Conservation (phyloP, 1,140 invertebrate genomes). For the Euglossa dilemma region DNA sequence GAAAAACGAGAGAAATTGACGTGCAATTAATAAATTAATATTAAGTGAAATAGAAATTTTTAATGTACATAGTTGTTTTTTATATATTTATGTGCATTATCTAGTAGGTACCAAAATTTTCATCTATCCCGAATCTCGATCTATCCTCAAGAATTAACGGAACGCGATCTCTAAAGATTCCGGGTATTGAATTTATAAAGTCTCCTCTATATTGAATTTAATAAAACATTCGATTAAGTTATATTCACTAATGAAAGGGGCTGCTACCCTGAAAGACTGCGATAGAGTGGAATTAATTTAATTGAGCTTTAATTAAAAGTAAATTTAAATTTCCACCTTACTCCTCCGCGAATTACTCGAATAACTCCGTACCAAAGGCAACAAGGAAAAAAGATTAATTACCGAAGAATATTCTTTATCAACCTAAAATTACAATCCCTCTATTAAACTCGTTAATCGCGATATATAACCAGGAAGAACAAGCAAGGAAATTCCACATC, state of each 20-base stretch:
- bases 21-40: not conserved
- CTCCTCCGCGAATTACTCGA: not conserved
- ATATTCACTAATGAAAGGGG: not conserved
- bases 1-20: too few species aligned
- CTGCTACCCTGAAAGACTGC: not conserved
- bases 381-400: not conserved
- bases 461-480: not conserved
- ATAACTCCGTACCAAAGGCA: not conserved
- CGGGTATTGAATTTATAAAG: not conserved
- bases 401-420: not conserved
- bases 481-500: not conserved
- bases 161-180: too few species aligned
- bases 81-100: too few species aligned
- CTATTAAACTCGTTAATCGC: not conserved
- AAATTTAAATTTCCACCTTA: not conserved
- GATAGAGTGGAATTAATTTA: not conserved
- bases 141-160: too few species aligned
- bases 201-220: not conserved
- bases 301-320: not conserved
- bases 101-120: too few species aligned
- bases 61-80: not conserved
- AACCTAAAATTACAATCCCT: not conserved
- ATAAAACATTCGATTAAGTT: not conserved
- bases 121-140: too few species aligned
- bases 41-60: not conserved